phyloP scores from a whole-genome alignment of 2,888 invertebrate genomes.

The Ethmia dodecea region DNA sequence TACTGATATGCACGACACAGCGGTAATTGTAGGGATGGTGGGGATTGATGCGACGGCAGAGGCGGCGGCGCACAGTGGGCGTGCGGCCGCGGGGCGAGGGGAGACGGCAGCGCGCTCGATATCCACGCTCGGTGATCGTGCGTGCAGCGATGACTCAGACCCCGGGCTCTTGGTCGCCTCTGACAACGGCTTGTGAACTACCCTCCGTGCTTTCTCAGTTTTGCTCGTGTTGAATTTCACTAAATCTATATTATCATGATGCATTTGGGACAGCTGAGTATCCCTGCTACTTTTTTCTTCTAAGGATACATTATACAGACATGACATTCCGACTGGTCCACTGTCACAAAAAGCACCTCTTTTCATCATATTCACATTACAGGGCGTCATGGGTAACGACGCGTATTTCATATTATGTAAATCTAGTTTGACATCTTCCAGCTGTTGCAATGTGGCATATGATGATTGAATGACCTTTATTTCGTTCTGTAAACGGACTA shows the following conservation, averaged over 20 bases:
- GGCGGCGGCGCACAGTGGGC: background rate
- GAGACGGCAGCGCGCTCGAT: background rate
- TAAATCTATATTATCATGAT: background rate
- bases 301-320: background rate
- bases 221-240: background rate
- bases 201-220: background rate
- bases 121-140: background rate
- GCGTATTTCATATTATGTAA: background rate
- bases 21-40: background rate
- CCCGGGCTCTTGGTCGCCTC: background rate
- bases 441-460: background rate
- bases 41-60: background rate
- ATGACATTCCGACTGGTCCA: conserved; percentile 3
- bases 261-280: background rate
- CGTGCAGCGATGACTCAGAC: background rate
- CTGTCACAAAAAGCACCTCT: conserved; percentile 2
- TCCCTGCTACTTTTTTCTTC: background rate
- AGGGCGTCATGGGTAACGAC: background rate
- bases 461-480: background rate
- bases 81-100: background rate
- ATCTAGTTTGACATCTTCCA: background rate
- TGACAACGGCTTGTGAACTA: too few species aligned
- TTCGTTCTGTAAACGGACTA: background rate
- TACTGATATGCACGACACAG: background rate
- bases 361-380: background rate